Conservation (phyloP, 2,113 vertebrate genomes). For the Marcusenius ussheri region DNA sequence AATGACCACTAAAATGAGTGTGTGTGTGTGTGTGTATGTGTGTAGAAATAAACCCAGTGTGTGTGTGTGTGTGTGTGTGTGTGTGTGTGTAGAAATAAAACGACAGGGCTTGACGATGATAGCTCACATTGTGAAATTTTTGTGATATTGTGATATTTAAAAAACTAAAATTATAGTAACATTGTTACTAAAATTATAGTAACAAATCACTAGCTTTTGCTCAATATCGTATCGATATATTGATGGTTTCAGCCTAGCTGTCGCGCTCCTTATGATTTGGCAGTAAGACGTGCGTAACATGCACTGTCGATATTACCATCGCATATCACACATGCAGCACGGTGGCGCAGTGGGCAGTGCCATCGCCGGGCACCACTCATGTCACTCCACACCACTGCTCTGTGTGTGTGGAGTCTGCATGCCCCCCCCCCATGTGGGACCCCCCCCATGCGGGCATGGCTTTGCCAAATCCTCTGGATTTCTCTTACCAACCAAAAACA, state of each 20-base stretch:
- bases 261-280: background rate
- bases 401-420: background rate
- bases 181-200: no score
- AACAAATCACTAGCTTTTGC: background rate
- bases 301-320: background rate
- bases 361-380: background rate
- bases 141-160: no score
- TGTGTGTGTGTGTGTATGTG: no score
- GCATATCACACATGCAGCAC: background rate
- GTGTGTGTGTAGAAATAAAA: no score
- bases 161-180: background rate
- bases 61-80: no score
- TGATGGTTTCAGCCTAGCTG: background rate
- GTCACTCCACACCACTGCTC: background rate
- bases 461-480: background rate
- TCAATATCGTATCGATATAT: background rate
- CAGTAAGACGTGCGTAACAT: background rate
- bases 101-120: no score
- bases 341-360: background rate
- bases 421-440: background rate
- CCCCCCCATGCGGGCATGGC: background rate
- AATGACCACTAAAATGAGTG: no score
- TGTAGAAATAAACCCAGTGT: no score
- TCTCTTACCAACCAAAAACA: background rate
- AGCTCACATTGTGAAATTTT: no score